phyloP scores from a whole-genome alignment of 2,888 invertebrate genomes.

The Cancer borealis region DNA sequence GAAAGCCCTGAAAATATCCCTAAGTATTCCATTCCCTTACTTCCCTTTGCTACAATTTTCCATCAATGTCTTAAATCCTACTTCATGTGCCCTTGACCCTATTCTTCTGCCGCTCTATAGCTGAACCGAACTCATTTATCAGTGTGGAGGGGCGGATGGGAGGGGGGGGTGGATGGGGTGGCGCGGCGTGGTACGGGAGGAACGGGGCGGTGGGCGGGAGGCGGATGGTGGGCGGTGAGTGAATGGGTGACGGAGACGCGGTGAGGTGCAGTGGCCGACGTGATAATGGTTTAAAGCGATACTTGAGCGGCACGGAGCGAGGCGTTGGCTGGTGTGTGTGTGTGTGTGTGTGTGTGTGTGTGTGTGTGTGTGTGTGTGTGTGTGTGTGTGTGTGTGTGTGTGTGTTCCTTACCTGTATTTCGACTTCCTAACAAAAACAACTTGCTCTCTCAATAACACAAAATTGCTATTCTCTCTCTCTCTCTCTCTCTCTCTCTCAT shows the following conservation, averaged over 20 bases:
- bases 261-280: neutral
- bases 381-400: conserved; percentile 41
- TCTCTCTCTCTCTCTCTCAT: neutral
- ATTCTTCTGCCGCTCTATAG: neutral
- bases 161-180: neutral
- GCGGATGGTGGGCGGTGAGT: neutral
- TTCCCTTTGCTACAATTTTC: neutral
- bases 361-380: conserved; percentile 27
- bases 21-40: neutral
- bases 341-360: conserved; percentile 44
- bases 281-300: neutral
- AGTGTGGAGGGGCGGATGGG: neutral
- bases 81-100: conserved; percentile 10
- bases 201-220: neutral
- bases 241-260: conserved; percentile 25
- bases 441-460: neutral
- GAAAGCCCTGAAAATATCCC: neutral
- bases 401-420: no score
- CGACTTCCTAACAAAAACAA: neutral
- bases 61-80: neutral
- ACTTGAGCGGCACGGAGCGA: neutral
- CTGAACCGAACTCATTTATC: neutral
- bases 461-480: neutral
- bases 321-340: neutral
- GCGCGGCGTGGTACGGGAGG: neutral